Evolutionary conservation across 2,113 vertebrate genomes (phyloP).

Genomic region (Thamnophis sirtalis): DNA sequence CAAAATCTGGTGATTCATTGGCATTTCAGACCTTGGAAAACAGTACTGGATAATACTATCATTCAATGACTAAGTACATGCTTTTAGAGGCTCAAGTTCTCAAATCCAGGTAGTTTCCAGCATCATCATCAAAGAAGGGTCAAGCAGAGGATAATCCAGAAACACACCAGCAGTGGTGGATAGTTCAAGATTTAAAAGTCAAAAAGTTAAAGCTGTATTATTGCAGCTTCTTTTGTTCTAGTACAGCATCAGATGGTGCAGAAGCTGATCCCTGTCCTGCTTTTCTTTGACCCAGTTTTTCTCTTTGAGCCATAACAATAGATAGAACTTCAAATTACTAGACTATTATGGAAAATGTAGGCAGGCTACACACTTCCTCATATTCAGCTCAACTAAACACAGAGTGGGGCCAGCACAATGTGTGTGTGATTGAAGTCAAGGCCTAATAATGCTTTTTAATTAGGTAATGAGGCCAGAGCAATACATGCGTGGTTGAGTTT

Average conservation of each 20-base stretch:
- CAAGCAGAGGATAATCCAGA: background rate
- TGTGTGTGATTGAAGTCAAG: background rate
- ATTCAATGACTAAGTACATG: background rate
- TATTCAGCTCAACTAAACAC: background rate
- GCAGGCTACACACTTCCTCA: background rate
- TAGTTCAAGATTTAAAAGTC: background rate
- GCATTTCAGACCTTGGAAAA: background rate
- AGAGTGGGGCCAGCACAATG: background rate
- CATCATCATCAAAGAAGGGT: background rate
- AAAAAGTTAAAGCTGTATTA: background rate
- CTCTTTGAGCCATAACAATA: background rate
- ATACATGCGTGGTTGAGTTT: background rate
- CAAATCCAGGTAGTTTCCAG: background rate
- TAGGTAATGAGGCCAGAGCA: background rate
- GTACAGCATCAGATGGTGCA: background rate
- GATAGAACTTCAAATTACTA: background rate
- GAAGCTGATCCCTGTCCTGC: background rate
- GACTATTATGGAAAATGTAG: background rate
- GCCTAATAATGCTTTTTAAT: background rate
- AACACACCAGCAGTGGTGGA: background rate
- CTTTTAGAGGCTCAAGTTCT: background rate
- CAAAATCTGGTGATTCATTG: background rate
- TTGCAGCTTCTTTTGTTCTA: background rate
- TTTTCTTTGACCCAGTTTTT: background rate
- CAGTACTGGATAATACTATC: background rate